These are phyloP conservation scores for Argynnis bischoffii DNA, from an alignment of 2,888 invertebrate species.

Conservation along the genomic window DNA sequence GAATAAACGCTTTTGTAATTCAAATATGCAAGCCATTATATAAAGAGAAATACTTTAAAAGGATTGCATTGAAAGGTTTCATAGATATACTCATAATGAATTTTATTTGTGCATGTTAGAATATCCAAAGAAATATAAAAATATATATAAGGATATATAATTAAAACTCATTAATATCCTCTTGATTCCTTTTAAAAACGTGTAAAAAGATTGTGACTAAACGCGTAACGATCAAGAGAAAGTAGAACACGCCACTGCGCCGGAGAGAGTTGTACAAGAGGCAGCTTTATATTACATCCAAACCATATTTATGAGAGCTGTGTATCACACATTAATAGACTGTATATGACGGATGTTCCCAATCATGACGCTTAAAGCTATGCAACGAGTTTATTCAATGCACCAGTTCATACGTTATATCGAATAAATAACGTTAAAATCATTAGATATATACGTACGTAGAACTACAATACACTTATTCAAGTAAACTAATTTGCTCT, in stretches of 20 bases:
- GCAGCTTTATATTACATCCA: slow-evolving; percentile 22
- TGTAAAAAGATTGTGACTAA: slow-evolving; percentile 26
- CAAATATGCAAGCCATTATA: slow-evolving; percentile 12
- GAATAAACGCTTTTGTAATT: neutral
- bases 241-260: slow-evolving; percentile 37
- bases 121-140: too few species aligned
- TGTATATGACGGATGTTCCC: slow-evolving; percentile 47
- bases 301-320: slow-evolving; percentile 25
- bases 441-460: too few species aligned
- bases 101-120: neutral
- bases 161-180: neutral
- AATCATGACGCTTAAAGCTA: slow-evolving; percentile 42
- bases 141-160: too few species aligned
- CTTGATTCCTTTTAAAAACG: slow-evolving; percentile 5
- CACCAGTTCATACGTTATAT: slow-evolving; percentile 29
- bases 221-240: slow-evolving; percentile 36
- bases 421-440: neutral
- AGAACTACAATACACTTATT: too few species aligned
- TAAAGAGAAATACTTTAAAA: slow-evolving; percentile 46
- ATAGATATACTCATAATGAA: neutral
- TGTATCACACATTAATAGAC: slow-evolving; percentile 41
- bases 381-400: slow-evolving; percentile 30
- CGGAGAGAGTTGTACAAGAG: slow-evolving; percentile 34
- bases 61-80: slow-evolving; percentile 67
- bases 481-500: too few species aligned